phyloP scores from a whole-genome alignment of 2,888 invertebrate genomes.

The Monochamus alternatus region DNA sequence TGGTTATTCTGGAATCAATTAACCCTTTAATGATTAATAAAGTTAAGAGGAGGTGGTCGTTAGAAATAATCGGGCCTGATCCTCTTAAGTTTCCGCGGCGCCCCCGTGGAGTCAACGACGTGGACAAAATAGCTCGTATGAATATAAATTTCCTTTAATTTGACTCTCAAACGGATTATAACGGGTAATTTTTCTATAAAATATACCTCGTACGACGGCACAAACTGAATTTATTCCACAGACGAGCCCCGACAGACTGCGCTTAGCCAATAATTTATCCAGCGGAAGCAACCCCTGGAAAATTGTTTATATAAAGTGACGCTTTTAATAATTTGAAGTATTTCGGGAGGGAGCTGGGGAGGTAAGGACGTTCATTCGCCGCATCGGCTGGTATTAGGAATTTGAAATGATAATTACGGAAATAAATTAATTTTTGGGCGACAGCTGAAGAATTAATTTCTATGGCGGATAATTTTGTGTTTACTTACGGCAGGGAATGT shows the following conservation, averaged over 20 bases:
- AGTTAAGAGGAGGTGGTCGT: not conserved
- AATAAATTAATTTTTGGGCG: constrained; percentile 24
- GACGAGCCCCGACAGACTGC: constrained; percentile 10
- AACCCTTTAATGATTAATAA: not conserved
- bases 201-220: constrained; percentile 18
- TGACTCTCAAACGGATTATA: constrained; percentile 28
- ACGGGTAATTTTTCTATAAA: constrained; percentile 32
- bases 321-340: constrained; percentile 24
- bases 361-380: constrained; percentile 2
- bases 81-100: constrained; percentile 21
- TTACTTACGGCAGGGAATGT: too few relatives aligned
- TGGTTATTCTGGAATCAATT: not conserved
- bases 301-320: constrained; percentile 27
- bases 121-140: constrained; percentile 38
- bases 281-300: not conserved
- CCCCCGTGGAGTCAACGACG: constrained; percentile 39
- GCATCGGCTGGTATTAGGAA: constrained; percentile 16
- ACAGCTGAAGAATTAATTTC: not conserved
- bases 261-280: constrained; percentile 8
- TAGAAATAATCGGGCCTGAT: not conserved
- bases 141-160: constrained; percentile 36
- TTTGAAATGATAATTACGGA: constrained; percentile 26
- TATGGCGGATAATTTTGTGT: too few relatives aligned
- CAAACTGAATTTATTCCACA: constrained; percentile 12
- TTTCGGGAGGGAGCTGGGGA: constrained; percentile 9